Conservation (phyloP, 2,113 vertebrate species). For the Bubo scandiacus region DNA sequence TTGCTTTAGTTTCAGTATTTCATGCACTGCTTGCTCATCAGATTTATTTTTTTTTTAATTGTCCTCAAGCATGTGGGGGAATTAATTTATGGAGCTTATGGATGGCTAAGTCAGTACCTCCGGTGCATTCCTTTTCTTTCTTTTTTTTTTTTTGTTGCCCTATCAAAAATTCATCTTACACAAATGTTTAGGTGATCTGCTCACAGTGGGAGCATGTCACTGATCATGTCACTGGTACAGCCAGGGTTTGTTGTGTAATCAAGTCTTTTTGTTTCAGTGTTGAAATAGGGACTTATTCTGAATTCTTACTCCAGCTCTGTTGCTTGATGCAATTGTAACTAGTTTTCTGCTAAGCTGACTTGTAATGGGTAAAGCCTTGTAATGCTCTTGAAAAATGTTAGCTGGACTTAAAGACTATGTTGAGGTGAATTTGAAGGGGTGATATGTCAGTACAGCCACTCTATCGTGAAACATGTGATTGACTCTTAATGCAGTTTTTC, state of each 20-base stretch:
- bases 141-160: background rate
- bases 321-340: background rate
- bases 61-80: background rate
- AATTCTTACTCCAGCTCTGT: background rate
- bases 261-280: background rate
- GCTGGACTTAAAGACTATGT: background rate
- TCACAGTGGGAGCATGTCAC: background rate
- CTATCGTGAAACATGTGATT: background rate
- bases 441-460: background rate
- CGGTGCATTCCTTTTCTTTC: background rate
- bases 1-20: background rate
- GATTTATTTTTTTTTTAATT: background rate
- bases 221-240: background rate
- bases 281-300: background rate
- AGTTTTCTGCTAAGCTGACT: background rate
- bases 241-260: rapidly evolving
- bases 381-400: background rate
- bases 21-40: background rate
- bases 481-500: background rate
- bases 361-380: background rate
- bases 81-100: background rate
- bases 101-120: background rate
- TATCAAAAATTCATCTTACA: background rate
- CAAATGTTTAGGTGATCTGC: background rate
- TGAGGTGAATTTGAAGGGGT: background rate